phyloP scores from a whole-genome alignment of 1,140 invertebrate genomes.

The Asbolus verrucosus region DNA sequence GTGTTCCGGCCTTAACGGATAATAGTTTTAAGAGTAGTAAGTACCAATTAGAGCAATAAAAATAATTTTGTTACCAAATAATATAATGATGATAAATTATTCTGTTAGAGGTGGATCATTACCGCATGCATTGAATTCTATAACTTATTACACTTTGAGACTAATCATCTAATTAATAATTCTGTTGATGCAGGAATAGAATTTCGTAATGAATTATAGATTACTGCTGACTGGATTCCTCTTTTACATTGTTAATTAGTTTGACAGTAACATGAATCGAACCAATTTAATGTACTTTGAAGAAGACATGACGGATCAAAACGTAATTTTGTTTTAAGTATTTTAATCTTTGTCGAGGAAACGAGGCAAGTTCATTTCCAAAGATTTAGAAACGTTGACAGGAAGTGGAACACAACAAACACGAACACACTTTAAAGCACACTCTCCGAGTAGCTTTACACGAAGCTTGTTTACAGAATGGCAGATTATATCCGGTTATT shows the following conservation, averaged over 20 bases:
- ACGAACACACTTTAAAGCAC: slow-evolving; percentile 6
- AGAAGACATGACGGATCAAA: background rate
- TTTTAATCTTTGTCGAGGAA: too few species aligned
- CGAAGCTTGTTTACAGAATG: slow-evolving; percentile 12
- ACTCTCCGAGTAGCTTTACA: slow-evolving; percentile 3
- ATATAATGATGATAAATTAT: slow-evolving; percentile 30
- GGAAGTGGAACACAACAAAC: slow-evolving; percentile 16
- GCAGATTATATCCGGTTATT: slow-evolving; percentile 33
- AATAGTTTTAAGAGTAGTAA: slow-evolving; percentile 2
- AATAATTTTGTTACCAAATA: slow-evolving; percentile 8
- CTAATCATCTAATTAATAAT: slow-evolving; percentile 42
- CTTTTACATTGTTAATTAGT: slow-evolving; percentile 17
- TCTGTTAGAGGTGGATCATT: slow-evolving; percentile 11
- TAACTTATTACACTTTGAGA: slow-evolving; percentile 32
- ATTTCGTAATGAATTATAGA: slow-evolving; percentile 28
- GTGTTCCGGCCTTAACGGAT: slow-evolving; percentile 26
- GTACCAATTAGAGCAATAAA: slow-evolving; percentile 26
- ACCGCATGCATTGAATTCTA: slow-evolving; percentile 5
- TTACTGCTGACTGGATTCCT: slow-evolving; percentile 16
- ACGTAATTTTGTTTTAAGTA: background rate
- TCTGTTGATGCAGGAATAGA: background rate
- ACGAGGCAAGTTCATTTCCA: too few species aligned
- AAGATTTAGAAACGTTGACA: background rate
- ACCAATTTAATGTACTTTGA: background rate
- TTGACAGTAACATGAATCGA: slow-evolving; percentile 27